Percentiles rank a stretch among this genome's conserved stretches.
Conservation (phyloP, 2,888 invertebrate species). For the Netelia virgata region DNA sequence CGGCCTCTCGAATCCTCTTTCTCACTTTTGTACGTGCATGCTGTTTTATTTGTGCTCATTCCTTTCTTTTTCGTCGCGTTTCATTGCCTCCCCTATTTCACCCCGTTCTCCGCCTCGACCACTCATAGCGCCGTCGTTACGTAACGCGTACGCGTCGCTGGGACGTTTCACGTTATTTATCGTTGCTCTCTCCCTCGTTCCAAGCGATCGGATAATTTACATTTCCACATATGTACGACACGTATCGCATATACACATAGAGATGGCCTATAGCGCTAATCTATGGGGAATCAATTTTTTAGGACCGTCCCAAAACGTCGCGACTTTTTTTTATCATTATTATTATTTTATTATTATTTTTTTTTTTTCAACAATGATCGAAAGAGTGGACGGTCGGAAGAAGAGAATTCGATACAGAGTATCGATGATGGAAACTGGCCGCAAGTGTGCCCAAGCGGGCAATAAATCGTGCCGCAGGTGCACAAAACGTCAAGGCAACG, state of each 20-base stretch:
- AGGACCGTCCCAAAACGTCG: conserved; percentile 17
- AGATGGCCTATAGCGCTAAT: conserved; percentile 11
- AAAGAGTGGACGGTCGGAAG: conserved; percentile 50
- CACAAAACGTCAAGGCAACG: neutral
- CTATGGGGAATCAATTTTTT: conserved; percentile 47
- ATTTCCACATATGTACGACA: conserved; percentile 35
- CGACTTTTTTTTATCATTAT: conserved; percentile 3
- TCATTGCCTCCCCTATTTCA: conserved; percentile 42
- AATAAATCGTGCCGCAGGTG: conserved; percentile 17
- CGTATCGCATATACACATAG: neutral
- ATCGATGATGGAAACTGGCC: conserved; percentile 37
- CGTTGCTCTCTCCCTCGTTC: conserved; percentile 50
- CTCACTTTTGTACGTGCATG: conserved; percentile 19
- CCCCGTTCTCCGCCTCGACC: conserved; percentile 6
- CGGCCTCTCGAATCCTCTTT: neutral
- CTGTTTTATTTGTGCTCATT: conserved; percentile 18
- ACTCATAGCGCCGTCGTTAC: conserved; percentile 33
- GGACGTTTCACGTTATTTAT: conserved; percentile 64
- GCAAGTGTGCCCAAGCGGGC: conserved; percentile 25
- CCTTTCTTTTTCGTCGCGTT: conserved; percentile 16
- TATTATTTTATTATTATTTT: neutral
- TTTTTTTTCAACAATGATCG: conserved; percentile 59
- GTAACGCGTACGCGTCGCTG: conserved; percentile 45
- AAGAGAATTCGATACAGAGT: conserved; percentile 34
- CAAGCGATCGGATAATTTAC: conserved; percentile 66